Base-by-base conservation (phyloP, 2,888 invertebrate species). In the Parelbella ahira region DNA sequence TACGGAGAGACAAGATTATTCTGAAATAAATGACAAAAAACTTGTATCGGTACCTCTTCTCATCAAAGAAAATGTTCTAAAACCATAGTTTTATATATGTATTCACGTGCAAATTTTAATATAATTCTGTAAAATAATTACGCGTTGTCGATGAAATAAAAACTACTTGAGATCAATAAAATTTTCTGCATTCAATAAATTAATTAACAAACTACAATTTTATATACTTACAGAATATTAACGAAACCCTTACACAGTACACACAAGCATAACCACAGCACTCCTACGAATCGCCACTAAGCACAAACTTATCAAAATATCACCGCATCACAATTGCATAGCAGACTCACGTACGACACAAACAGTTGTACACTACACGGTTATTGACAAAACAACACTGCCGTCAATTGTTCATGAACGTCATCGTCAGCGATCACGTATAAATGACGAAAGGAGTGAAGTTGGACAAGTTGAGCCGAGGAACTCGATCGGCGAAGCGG, bases 311-410 rank as follows among this genome's bases (percentile, higher is more conserved):
- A 47, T 57, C 48, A 51, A 37, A 55, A 52, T 51, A 56, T 45
- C 48, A 33, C 54, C 36, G 53, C 18, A 36, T 9, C 27, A 36
- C 24, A 5, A 15, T 8, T 27, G 27, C 49, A 57, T 36, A 24
- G 27, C 7, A 42, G 60, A 64, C 65, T 48, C 20, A 18, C 32
- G 4, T 43, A 54, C 25, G 47, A 52, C 53, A 44, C 37, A 38
- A 51, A 39, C 34, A 36, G n/a, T 20, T 20, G 20, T 28, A 34
- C 13, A 29, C 46, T 57, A 41, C 49, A 58, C 52, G 50, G 46
- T 53, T 52, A 82, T 83, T 79, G 78, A 82, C 79, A 77, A 75
- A 83, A 81, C 82, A 78, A 73, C 44, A 68, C 59, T 63, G 56
- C 69, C 55, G 61, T 64, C 64, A 63, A 73, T 71, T 73, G 74